Evolutionary conservation across 2,888 invertebrate species (phyloP).

Genomic region (Tuta absoluta): DNA sequence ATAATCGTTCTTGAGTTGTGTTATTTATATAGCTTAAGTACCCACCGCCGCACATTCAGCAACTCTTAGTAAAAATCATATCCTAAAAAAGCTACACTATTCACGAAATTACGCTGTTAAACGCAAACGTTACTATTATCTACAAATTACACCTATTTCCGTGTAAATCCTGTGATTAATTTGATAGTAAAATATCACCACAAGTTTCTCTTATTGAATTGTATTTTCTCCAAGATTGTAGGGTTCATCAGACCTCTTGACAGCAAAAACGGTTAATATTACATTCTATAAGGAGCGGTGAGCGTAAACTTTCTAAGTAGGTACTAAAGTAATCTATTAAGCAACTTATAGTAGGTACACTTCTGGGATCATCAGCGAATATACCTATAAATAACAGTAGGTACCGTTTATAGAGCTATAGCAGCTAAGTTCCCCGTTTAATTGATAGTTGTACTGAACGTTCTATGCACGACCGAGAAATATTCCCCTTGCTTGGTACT

Average conservation of each 20-base stretch:
- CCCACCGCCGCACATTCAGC: no score
- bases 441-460: not conserved
- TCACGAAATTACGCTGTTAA: no score
- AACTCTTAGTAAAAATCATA: no score
- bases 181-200: not conserved
- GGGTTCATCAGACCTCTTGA: not conserved
- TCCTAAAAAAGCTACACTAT: no score
- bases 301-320: slow-evolving; percentile 4
- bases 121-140: no score
- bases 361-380: not conserved
- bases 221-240: slow-evolving; percentile 18
- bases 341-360: not conserved
- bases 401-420: slow-evolving; percentile 6
- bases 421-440: not conserved
- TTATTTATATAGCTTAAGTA: no score
- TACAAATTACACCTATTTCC: not conserved
- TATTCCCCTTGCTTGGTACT: slow-evolving; percentile 29
- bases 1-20: no score
- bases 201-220: slow-evolving; percentile 10
- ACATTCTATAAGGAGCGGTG: slow-evolving; percentile 11
- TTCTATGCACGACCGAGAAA: slow-evolving; percentile 12
- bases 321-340: slow-evolving; percentile 9
- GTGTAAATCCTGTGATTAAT: not conserved
- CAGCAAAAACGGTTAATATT: slow-evolving; percentile 16
- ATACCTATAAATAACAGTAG: not conserved